Percentiles rank a stretch among this genome's conserved stretches.
Conservation (phyloP, 2,888 invertebrate species). For the Netelia fuscicornis region DNA sequence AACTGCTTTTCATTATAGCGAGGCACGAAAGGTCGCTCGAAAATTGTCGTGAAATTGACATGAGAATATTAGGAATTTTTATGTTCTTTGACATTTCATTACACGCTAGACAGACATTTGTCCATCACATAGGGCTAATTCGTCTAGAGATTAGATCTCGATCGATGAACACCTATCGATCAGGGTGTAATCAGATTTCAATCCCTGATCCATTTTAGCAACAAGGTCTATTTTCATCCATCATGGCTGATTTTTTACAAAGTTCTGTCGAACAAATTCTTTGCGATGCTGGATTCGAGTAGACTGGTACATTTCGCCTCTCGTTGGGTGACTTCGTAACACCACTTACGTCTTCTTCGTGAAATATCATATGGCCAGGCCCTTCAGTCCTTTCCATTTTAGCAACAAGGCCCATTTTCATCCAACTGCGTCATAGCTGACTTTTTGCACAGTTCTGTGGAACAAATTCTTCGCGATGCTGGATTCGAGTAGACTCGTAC, state of each 20-base stretch:
- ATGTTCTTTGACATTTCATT: background rate
- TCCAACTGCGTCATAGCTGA: too few relatives aligned
- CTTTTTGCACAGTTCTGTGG: too few relatives aligned
- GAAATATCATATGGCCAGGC: background rate
- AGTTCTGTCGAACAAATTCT: slow-evolving; percentile 12
- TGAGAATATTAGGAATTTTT: slow-evolving; percentile 8
- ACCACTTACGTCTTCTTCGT: slow-evolving; percentile 58
- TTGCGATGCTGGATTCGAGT: slow-evolving; percentile 11
- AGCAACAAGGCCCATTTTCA: too few relatives aligned
- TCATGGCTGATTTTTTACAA: slow-evolving; percentile 16
- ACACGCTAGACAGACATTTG: background rate
- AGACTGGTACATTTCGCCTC: slow-evolving; percentile 52
- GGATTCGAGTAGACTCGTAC: slow-evolving; percentile 28
- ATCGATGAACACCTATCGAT: too few relatives aligned
- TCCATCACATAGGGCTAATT: too few relatives aligned
- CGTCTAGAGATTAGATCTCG: too few relatives aligned
- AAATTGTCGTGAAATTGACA: slow-evolving; percentile 4
- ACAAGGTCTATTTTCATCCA: background rate
- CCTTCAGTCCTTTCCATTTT: too few relatives aligned
- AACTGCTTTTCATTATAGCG: slow-evolving; percentile 43
- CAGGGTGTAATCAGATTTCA: too few relatives aligned
- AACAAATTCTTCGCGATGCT: too few relatives aligned
- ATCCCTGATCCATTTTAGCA: too few relatives aligned
- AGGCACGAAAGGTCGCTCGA: slow-evolving; percentile 39
- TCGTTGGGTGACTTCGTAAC: slow-evolving; percentile 63